These are phyloP conservation scores for Melanocharis versteri DNA, from an alignment of 2,113 vertebrate genomes.

Conservation along the genomic window DNA sequence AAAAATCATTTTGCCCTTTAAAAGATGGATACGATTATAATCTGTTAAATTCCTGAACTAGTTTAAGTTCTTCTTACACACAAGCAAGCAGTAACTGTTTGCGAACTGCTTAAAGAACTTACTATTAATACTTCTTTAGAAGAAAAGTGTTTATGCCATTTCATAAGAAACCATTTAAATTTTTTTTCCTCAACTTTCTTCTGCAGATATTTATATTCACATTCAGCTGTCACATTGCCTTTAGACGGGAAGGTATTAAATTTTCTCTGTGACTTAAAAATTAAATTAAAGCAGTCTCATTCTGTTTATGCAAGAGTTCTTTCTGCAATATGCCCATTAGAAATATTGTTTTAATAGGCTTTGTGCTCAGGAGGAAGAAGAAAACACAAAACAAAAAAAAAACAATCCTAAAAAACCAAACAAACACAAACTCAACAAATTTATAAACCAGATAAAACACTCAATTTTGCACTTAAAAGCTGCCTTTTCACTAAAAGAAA, in stretches of 20 bases:
- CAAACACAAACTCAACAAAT: background rate
- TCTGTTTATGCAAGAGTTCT: background rate
- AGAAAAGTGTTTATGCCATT: background rate
- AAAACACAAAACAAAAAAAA: background rate
- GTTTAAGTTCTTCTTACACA: background rate
- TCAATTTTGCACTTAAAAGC: background rate
- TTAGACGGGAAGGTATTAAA: background rate
- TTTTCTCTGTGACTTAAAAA: background rate
- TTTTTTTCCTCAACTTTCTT: background rate
- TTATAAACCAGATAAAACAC: background rate
- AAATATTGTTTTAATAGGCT: background rate
- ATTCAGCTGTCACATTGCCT: background rate
- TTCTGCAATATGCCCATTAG: background rate
- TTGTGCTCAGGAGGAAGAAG: background rate
- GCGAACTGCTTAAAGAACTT: background rate
- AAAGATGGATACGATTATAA: background rate
- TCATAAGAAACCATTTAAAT: background rate
- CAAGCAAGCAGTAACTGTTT: background rate
- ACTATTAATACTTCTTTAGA: background rate
- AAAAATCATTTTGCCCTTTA: background rate
- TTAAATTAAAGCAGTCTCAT: background rate
- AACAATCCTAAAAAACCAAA: background rate
- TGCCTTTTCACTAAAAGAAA: background rate
- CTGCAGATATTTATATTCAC: background rate
- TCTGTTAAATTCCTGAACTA: background rate